Percentiles rank a stretch among this genome's conserved stretches.
Conservation (phyloP, 2,113 vertebrate species). For the Ceratotherium simum region DNA sequence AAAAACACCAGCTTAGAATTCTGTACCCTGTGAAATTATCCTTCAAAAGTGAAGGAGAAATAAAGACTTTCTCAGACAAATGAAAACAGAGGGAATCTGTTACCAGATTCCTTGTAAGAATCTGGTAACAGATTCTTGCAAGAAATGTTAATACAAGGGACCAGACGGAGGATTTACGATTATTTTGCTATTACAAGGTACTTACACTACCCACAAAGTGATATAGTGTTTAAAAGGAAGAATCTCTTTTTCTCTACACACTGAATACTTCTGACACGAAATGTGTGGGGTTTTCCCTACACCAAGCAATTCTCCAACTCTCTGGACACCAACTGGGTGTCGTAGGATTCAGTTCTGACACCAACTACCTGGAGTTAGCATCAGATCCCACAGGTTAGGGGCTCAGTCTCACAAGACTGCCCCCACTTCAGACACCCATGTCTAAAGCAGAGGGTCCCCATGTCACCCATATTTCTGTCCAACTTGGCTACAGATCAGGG, state of each 20-base stretch:
- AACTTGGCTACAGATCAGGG: not conserved
- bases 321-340: too few species aligned
- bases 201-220: not conserved
- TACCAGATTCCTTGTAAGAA: too few species aligned
- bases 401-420: not conserved
- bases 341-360: rapidly evolving
- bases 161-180: not conserved
- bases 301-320: not conserved
- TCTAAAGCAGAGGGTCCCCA: not conserved
- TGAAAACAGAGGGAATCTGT: not conserved
- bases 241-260: not conserved
- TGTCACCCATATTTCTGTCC: not conserved
- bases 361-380: not conserved
- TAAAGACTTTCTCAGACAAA: not conserved
- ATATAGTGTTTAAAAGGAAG: not conserved
- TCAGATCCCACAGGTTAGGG: not conserved
- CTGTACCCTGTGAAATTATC: not conserved
- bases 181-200: too few species aligned
- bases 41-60: not conserved
- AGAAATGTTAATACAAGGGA: not conserved
- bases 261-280: not conserved
- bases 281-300: too few species aligned
- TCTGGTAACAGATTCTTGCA: too few species aligned
- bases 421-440: not conserved
- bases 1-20: not conserved